A percentile compares a stretch with the other conserved stretches of the same genome.
Evolutionary conservation across 2,113 vertebrate species (phyloP).

Genomic region (Protobothrops flavoviridis): DNA sequence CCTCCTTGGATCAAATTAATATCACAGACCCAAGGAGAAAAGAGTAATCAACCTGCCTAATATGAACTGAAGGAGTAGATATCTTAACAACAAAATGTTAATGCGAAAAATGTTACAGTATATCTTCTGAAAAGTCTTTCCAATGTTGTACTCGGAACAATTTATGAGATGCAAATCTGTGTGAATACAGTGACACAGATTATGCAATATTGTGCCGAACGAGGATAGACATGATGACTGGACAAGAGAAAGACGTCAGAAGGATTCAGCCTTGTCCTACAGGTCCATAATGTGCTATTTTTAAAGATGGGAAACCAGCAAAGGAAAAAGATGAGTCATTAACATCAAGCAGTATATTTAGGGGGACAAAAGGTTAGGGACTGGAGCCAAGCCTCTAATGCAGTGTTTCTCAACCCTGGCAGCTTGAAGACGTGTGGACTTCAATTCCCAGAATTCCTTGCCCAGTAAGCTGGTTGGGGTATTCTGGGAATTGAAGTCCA

Average conservation of each 20-base stretch:
- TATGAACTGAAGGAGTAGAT: neutral
- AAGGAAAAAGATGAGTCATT: neutral
- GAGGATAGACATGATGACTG: neutral
- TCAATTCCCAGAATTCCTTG: neutral
- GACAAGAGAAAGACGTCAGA: neutral
- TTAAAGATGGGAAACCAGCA: neutral
- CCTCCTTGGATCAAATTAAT: neutral
- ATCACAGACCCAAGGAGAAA: neutral
- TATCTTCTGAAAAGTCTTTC: neutral
- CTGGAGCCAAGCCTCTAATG: neutral
- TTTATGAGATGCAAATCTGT: neutral
- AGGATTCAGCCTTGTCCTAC: neutral
- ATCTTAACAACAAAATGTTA: neutral
- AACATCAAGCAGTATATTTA: neutral
- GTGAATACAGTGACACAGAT: neutral
- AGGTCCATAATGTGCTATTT: neutral
- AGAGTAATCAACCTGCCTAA: neutral
- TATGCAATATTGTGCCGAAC: neutral
- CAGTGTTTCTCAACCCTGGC: neutral
- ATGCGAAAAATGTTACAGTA: neutral
- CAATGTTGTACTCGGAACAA: neutral
- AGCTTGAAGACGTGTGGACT: neutral
- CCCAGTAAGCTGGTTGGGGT: neutral
- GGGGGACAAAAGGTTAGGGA: neutral
- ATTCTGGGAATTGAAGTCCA: neutral